Conservation (phyloP, 2,888 invertebrate genomes). For the Hymenopus coronatus region DNA sequence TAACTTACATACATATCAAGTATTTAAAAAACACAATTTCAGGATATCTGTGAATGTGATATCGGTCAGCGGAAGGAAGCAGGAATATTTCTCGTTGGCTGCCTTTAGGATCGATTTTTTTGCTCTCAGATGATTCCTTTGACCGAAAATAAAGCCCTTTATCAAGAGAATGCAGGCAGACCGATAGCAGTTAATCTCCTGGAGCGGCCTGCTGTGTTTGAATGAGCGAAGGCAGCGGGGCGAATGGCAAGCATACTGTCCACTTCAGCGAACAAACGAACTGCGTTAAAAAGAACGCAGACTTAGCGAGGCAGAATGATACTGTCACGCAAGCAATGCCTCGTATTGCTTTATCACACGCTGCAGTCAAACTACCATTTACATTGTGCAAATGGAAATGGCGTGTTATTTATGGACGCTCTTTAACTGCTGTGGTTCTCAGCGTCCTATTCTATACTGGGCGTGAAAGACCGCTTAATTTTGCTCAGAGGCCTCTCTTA, state of each 20-base stretch:
- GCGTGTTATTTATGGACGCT: too few relatives aligned
- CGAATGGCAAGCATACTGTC: background rate
- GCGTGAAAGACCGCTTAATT: too few relatives aligned
- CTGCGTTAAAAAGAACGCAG: background rate
- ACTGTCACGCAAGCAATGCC: background rate
- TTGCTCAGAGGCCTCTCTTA: too few relatives aligned
- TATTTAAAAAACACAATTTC: background rate
- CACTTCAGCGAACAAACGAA: background rate
- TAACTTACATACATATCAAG: too few relatives aligned
- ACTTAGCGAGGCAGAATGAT: background rate
- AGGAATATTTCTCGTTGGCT: background rate
- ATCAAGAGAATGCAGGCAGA: constrained; percentile 28
- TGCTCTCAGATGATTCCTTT: constrained; percentile 23
- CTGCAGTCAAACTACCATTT: background rate
- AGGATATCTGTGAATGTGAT: background rate
- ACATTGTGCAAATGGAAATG: background rate
- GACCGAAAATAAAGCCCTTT: constrained; percentile 31
- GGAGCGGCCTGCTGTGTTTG: background rate
- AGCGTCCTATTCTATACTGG: too few relatives aligned
- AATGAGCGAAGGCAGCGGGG: background rate
- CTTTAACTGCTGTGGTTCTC: too few relatives aligned
- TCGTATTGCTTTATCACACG: background rate
- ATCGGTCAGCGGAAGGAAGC: background rate
- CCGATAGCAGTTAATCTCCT: constrained; percentile 16
- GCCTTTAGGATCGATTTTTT: background rate